Base-by-base conservation (phyloP, 2,888 invertebrate species). In the Phania funesta region DNA sequence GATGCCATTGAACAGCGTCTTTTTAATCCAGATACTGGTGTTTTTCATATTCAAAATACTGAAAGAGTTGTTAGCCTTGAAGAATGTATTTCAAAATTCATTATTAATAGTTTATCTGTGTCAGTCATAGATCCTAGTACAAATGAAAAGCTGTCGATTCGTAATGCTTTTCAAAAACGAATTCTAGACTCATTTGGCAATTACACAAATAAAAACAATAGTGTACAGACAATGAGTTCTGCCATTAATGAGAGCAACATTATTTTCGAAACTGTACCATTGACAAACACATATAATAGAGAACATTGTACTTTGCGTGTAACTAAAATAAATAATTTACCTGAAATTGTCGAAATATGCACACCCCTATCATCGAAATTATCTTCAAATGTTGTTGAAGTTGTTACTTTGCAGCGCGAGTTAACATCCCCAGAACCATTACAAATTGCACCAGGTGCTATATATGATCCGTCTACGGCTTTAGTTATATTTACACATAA, bases 41-140 rank as follows among this genome's bases (percentile, higher is more conserved):
- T 96, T 38, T 97, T 98, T 86, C 94, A 94, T 16, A 96, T 98
- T 84, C 96, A 96, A 1, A 95, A 95, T 13, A 97, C 97, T 6
- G 97, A 97, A 89, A 93, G 96, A 85, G 92, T 95, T 70, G 94
- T 97, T 52, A 95, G 95, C 79, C 95, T 98, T 85, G 95, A 96
- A 89, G 98, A 98, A 90, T 97, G 98, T 85, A 92, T 99, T 50
- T 94, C 95, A 86, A 92, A 97, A 80, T 94, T 96, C 88, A 94
- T 99, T 24, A 95, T 99, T 54, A 95, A 98, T 91, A 93, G 95
- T 16, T 92, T 94, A 83, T 98, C 97, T 0, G 97, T 96, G 13
- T 91, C 94, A 67, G 96, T 98, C 0, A 90, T 96, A 29, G 97
- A 98, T 89, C 95, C 96, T 1, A 93, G 92, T 84, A 94, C 93